Evolutionary conservation across 1,140 invertebrate species (phyloP).

Genomic region (Wasmannia auropunctata): DNA sequence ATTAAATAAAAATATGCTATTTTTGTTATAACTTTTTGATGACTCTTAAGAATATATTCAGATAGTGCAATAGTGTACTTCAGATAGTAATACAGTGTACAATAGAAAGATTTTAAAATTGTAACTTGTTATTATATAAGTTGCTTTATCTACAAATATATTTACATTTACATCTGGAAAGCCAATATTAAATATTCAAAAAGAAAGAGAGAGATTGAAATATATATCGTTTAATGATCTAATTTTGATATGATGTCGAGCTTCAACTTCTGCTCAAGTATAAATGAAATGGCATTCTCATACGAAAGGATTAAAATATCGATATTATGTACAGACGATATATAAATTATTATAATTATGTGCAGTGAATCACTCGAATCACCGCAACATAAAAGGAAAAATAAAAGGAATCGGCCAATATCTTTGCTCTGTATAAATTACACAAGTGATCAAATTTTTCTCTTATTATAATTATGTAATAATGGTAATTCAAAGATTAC

Average conservation of each 20-base stretch:
- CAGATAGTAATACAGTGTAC: background rate
- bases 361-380: background rate
- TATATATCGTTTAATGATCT: background rate
- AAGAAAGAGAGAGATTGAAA: background rate
- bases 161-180: background rate
- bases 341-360: background rate
- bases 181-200: no score
- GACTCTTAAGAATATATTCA: background rate
- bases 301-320: background rate
- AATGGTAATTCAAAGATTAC: background rate
- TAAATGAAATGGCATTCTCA: background rate
- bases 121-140: background rate
- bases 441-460: slow-evolving; percentile 14
- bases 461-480: background rate
- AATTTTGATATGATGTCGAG: background rate
- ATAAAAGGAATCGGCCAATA: background rate
- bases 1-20: background rate
- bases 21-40: background rate
- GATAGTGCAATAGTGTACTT: no score
- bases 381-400: background rate
- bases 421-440: slow-evolving; percentile 25
- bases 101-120: background rate
- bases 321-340: no score
- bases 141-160: background rate
- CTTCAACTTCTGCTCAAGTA: background rate